phyloP scores from a whole-genome alignment of 92 coral and sea anemone species.

The Desmophyllum pertusum region DNA sequence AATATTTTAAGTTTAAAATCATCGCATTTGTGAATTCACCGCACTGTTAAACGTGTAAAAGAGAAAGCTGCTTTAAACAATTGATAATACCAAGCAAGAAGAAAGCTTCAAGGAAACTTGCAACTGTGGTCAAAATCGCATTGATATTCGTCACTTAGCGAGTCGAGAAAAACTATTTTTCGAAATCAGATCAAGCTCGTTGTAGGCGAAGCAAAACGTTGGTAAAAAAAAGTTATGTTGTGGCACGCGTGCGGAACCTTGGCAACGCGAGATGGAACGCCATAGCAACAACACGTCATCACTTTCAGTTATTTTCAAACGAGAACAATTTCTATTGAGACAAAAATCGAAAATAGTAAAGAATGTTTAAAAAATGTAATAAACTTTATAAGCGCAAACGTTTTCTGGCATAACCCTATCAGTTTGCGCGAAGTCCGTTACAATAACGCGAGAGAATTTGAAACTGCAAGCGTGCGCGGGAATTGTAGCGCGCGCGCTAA shows the following conservation, averaged over 20 bases:
- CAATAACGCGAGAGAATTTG: too few relatives aligned
- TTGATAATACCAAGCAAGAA: neutral
- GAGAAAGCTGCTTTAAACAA: neutral
- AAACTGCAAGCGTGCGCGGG: too few relatives aligned
- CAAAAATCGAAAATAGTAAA: too few relatives aligned
- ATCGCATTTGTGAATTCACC: neutral
- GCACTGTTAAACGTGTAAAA: neutral
- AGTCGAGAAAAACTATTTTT: neutral
- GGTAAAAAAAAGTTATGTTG: neutral
- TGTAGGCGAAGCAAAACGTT: neutral
- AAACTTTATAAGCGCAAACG: too few relatives aligned
- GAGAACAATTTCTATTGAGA: too few relatives aligned
- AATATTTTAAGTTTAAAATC: neutral
- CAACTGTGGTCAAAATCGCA: neutral
- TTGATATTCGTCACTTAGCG: neutral
- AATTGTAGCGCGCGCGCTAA: too few relatives aligned
- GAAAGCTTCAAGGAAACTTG: neutral
- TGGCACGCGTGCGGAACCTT: neutral
- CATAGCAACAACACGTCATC: neutral
- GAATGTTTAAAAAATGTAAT: too few relatives aligned
- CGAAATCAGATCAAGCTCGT: neutral
- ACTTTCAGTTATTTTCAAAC: neutral
- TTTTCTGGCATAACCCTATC: too few relatives aligned
- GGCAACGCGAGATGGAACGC: neutral
- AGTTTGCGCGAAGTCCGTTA: too few relatives aligned